Evolutionary conservation across 1,140 invertebrate genomes (phyloP), one percentile per base, ranked within the genome.

Genomic region (Anoplolepis gracilipes): DNA sequence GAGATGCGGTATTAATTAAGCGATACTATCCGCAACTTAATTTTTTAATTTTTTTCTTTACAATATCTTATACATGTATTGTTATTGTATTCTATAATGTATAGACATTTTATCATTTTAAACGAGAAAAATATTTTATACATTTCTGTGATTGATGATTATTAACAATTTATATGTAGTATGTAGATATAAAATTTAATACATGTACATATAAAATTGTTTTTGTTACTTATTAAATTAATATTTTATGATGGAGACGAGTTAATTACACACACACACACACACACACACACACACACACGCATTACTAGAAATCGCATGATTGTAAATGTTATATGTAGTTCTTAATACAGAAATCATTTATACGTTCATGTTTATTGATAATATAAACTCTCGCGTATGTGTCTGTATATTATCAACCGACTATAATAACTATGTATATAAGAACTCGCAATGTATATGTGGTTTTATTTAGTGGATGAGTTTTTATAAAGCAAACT

Each of bases 1-100:
- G 61, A 25, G n/a, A 36, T 39, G 25, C 28, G 75, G 5, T 16
- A 22, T 82, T 72, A 73, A 82, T 73, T 73, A 72, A 82, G 6
- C n/a, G 67, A 25, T 33, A 59, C 59, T 7, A 33, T 53, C 22
- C 16, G 30, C n/a, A n/a, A 8, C 4, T 10, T 22, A 10, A 33
- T 2, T 25, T 46, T 22, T 69, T 55, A 7, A 2, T 13, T 39
- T 59, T n/a, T 59, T 25, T 4, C 1, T 28, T 59, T 46, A 19
- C 16, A 16, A 70, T n/a, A n/a, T 25, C 2, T 57, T 11, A 39
- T 57, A 25, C 13, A 4, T 16, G n/a, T n/a, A n/a, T n/a, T n/a
- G 8, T 28, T 28, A 28, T 28, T 30, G n/a, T 39, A 30, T 16
- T 1, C 10, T 67, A n/a, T 19, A 36, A 36, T 8, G 13, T 42